Evolutionary conservation across 2,888 invertebrate species (phyloP).

Genomic region (Rotaria magnacalcarata): DNA sequence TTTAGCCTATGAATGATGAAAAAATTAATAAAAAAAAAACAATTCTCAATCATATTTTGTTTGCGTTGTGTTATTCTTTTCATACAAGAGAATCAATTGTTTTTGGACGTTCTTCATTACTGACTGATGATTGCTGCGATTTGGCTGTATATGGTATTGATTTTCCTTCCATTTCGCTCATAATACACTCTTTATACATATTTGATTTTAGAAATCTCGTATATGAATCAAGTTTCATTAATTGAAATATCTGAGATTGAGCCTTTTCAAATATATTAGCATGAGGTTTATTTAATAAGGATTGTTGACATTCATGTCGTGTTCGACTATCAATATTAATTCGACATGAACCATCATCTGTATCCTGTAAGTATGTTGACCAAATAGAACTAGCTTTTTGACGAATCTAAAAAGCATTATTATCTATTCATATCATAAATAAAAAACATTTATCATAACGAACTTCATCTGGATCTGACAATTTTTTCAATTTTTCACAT

Average conservation of each 20-base stretch:
- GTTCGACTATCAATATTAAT: slow-evolving; percentile 93
- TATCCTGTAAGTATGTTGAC: slow-evolving; percentile 69
- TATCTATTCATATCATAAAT: too few relatives aligned
- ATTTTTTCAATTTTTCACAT: slow-evolving; percentile 77
- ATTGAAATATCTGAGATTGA: slow-evolving; percentile 70
- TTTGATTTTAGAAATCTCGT: slow-evolving; percentile 77
- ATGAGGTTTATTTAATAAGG: slow-evolving; percentile 60
- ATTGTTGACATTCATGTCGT: slow-evolving; percentile 59
- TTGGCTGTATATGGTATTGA: slow-evolving; percentile 63
- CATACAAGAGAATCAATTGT: slow-evolving; percentile 1
- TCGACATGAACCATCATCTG: slow-evolving; percentile 73
- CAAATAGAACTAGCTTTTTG: slow-evolving; percentile 69
- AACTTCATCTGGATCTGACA: slow-evolving; percentile 61
- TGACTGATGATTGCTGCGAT: neutral
- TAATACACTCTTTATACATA: slow-evolving; percentile 74
- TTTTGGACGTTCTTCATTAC: slow-evolving; percentile 15
- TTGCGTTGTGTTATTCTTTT: neutral
- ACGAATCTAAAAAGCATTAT: slow-evolving; percentile 49
- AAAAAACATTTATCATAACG: neutral
- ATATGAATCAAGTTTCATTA: slow-evolving; percentile 98
- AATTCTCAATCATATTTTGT: neutral
- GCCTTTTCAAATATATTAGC: slow-evolving; percentile 69
- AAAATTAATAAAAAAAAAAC: neutral
- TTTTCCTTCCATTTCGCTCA: slow-evolving; percentile 63
- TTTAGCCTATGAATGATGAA: neutral